Evolutionary conservation across 2,888 invertebrate species (phyloP).

Genomic region (Dolichomitus sp.): DNA sequence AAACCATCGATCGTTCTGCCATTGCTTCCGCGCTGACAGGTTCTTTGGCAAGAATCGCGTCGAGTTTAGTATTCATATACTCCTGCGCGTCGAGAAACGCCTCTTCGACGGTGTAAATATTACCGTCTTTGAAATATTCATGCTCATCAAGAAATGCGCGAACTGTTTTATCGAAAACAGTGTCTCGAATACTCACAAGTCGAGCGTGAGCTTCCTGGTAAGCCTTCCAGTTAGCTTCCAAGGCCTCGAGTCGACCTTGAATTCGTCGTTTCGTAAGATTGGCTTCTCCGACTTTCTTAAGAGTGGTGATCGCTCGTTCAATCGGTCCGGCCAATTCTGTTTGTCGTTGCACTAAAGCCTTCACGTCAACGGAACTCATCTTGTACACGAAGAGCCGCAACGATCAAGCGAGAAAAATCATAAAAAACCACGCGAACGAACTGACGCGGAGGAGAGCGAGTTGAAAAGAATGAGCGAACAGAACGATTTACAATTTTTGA

Average conservation of each 20-base stretch:
- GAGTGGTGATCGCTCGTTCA: conserved; percentile 15
- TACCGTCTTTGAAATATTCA: conserved; percentile 16
- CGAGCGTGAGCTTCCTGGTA: conserved; percentile 25
- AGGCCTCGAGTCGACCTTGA: conserved; percentile 22
- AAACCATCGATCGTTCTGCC: conserved; percentile 17
- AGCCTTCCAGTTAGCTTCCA: conserved; percentile 8
- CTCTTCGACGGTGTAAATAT: conserved; percentile 14
- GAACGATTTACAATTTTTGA: conserved; percentile 10
- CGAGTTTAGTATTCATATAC: conserved; percentile 23
- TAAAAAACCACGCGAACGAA: conserved; percentile 2
- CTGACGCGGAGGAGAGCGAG: conserved; percentile 6
- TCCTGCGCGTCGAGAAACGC: conserved; percentile 29
- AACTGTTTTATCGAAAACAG: conserved; percentile 7
- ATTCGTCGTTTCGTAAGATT: conserved; percentile 25
- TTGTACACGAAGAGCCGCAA: conserved; percentile 5
- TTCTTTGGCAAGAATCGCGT: conserved; percentile 7
- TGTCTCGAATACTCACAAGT: conserved; percentile 17
- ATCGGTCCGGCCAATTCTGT: conserved; percentile 22
- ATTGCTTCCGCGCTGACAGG: conserved; percentile 20
- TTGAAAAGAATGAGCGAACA: background rate
- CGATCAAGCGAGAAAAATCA: conserved; percentile 6
- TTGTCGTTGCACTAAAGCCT: conserved; percentile 27
- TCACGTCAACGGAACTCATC: conserved; percentile 20
- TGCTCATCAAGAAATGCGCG: conserved; percentile 13
- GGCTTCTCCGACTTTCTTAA: conserved; percentile 28